Evolutionary conservation across 2,888 invertebrate species (phyloP), one percentile per base, ranked within the genome.

Genomic region (Tenthredo notha): DNA sequence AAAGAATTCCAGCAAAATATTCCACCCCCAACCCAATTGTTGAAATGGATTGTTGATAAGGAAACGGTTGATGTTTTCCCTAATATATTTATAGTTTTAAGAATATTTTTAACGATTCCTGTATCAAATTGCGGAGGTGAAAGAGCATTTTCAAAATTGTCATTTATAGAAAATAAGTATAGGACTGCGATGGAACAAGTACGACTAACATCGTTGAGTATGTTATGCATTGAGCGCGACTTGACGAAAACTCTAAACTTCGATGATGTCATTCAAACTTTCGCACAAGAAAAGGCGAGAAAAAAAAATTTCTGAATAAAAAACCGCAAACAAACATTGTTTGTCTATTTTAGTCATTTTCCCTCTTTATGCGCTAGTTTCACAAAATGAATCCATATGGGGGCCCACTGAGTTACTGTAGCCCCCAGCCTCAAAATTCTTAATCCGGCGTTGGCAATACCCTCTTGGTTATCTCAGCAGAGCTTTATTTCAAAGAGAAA

Each of bases 1-100:
- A 25, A 9, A 21, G 54, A 25, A 54, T 54, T 78, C 18, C 29
- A 50, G 29, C 10, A 50, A 21, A 78, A 50, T 40, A 50, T 50
- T 33, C 77, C 18, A 18, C 43, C 21, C 25, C 54, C 75, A n/a
- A 40, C 2, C n/a, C 29, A 43, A n/a, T 78, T 78, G 29, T 33
- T 78, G 15, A 54, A 78, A 78, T 43, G 25, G 54, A 78, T 78
- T 25, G 43, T 78, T 29, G 50, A 78, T 54, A 25, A 29, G 33
- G 15, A 54, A 43, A 43, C 33, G 5, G 40, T 29, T 10, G 18
- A 40, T 54, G 21, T 78, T 29, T 78, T 78, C 40, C 77, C 77
- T 29, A 54, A 78, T 78, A 18, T 43, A 43, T 78, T 29, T 3
- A 54, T 54, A 50, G 33, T 54, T 29, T 18, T 78, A 18, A 78